These are phyloP conservation scores for Apostichopus parvimensis DNA, from an alignment of 35 echinoderm and acorn worm species.

Conservation along the genomic window DNA sequence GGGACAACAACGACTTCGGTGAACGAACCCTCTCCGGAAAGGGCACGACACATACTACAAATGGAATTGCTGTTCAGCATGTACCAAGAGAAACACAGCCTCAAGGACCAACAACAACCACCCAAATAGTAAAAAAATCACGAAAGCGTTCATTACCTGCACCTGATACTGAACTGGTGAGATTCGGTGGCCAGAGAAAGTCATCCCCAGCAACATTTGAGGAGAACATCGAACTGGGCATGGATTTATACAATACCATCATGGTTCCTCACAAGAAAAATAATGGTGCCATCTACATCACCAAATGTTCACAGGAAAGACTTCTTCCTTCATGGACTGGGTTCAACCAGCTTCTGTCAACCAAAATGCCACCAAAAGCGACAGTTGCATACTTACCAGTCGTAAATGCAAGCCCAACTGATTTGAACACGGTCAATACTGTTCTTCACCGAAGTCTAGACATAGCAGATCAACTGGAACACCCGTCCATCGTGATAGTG, in stretches of 20 bases:
- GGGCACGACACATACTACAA: conserved; percentile 81
- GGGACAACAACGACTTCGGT: conserved; percentile 82
- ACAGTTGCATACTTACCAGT: conserved; percentile 68
- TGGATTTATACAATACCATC: too few relatives aligned
- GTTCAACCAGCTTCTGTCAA: conserved; percentile 42
- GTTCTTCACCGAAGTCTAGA: conserved; percentile 55
- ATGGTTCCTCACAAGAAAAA: too few relatives aligned
- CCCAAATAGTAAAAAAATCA: too few relatives aligned
- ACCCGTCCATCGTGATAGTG: too few relatives aligned
- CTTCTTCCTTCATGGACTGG: conserved; percentile 67
- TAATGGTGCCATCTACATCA: neutral
- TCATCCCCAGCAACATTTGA: too few relatives aligned
- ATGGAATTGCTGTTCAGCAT: conserved; percentile 48
- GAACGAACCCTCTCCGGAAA: conserved; percentile 71
- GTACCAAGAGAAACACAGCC: too few relatives aligned
- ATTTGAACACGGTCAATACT: conserved; percentile 72
- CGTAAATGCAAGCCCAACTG: conserved; percentile 72
- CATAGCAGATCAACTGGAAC: conserved; percentile 24
- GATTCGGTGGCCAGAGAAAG: too few relatives aligned
- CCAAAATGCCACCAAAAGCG: conserved; percentile 27
- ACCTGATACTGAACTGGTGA: too few relatives aligned
- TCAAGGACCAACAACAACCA: too few relatives aligned
- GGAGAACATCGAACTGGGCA: too few relatives aligned
- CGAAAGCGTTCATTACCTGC: too few relatives aligned
- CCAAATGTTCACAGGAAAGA: neutral